phyloP scores from a whole-genome alignment of 2,113 vertebrate genomes.

The Notarius lentiginosus region DNA sequence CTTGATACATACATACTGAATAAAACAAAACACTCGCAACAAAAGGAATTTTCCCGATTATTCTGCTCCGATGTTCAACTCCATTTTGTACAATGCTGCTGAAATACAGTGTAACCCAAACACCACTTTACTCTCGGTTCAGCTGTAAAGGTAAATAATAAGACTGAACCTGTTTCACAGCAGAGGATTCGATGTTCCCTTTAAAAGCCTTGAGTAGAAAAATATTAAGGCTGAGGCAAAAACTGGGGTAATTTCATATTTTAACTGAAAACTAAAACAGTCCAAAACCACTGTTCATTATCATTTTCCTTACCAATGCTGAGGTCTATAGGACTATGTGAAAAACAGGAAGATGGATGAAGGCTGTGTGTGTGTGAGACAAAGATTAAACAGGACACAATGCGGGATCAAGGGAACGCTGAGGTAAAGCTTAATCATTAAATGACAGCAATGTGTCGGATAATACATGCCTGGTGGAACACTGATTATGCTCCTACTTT shows the following conservation, averaged over 20 bases:
- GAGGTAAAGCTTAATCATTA: background rate
- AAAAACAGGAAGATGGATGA: constrained; percentile 2
- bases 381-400: background rate
- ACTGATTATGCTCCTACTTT: constrained; percentile 9
- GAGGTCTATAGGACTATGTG: background rate
- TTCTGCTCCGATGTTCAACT: too few species aligned
- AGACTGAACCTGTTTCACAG: background rate
- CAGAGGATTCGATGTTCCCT: background rate
- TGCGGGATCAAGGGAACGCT: background rate
- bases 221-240: constrained; percentile 38
- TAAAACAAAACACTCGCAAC: background rate
- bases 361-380: background rate
- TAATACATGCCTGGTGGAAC: constrained; percentile 15
- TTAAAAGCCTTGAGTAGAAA: constrained; percentile 12
- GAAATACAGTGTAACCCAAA: background rate
- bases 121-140: background rate
- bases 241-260: background rate
- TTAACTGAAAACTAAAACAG: background rate
- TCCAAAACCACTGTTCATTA: background rate
- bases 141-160: background rate
- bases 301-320: background rate
- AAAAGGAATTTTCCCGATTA: background rate
- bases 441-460: background rate
- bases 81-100: background rate
- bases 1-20: background rate